These are phyloP conservation scores for Dromococcyx pavoninus DNA, from an alignment of 2,797 vertebrate genomes.

Conservation along the genomic window DNA sequence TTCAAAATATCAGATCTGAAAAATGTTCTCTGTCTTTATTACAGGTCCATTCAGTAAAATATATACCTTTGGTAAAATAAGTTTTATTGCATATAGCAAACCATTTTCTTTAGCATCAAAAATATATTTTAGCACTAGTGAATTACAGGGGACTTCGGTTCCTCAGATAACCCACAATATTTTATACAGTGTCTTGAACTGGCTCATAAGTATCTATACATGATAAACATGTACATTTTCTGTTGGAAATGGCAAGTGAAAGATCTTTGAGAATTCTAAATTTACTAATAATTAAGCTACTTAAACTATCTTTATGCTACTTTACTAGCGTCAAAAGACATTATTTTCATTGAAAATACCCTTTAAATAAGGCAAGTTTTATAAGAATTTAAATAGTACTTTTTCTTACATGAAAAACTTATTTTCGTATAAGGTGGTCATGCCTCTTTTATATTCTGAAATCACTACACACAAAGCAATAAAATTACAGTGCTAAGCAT, in stretches of 20 bases:
- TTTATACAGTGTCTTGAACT: neutral
- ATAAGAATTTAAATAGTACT: slow-evolving; percentile 16
- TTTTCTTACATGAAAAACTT: slow-evolving; percentile 14
- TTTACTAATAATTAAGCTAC: slow-evolving; percentile 4
- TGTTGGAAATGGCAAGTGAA: slow-evolving; percentile 29
- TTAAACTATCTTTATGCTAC: slow-evolving; percentile 34
- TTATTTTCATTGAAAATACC: slow-evolving; percentile 62
- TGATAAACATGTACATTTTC: neutral
- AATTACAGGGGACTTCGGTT: slow-evolving; percentile 44
- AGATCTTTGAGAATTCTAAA: slow-evolving; percentile 6
- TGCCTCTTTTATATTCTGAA: slow-evolving; percentile 30
- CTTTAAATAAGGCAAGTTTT: slow-evolving; percentile 69
- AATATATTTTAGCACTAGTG: slow-evolving; percentile 65
- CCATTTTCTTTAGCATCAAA: slow-evolving; percentile 55
- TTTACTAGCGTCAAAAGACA: slow-evolving; percentile 48
- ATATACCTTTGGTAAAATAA: slow-evolving; percentile 64
- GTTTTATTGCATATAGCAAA: slow-evolving; percentile 68
- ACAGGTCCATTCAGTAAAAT: slow-evolving; percentile 62
- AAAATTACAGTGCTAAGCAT: slow-evolving; percentile 51
- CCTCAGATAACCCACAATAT: slow-evolving; percentile 22
- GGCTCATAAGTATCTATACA: neutral
- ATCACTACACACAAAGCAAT: slow-evolving; percentile 49
- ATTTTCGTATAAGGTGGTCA: slow-evolving; percentile 4
- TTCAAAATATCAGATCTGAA: slow-evolving; percentile 66
- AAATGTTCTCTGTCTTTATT: slow-evolving; percentile 49